Evolutionary conservation across 2,113 vertebrate species (phyloP).

Genomic region (Neolamprologus kungweensis): DNA sequence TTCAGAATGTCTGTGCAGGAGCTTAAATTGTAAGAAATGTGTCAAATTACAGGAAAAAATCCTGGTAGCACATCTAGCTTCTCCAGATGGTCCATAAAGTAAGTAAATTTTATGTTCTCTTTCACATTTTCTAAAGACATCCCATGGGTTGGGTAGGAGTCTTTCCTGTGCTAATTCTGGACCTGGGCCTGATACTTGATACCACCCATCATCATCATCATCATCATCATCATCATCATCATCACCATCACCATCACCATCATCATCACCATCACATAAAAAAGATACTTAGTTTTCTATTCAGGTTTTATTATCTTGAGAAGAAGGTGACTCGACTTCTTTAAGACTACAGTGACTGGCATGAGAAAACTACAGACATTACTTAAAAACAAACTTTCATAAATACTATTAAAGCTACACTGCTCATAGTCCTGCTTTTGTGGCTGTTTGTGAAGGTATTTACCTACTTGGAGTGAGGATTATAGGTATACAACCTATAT

Average conservation of each 20-base stretch:
- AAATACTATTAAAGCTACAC: background rate
- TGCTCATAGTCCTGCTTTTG: background rate
- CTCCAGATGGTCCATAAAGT: background rate
- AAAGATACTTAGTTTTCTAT: background rate
- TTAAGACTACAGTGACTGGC: background rate
- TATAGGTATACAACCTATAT: background rate
- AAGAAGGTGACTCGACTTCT: background rate
- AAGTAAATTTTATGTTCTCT: background rate
- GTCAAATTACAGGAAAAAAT: background rate
- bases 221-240: fast-evolving
- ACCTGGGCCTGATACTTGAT: background rate
- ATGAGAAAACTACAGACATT: background rate
- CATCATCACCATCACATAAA: background rate
- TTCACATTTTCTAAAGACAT: background rate
- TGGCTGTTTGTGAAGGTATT: background rate
- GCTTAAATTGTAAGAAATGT: background rate
- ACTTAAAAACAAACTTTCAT: background rate
- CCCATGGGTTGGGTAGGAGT: background rate
- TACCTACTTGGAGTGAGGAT: background rate
- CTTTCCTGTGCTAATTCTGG: background rate
- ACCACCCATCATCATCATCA: fast-evolving
- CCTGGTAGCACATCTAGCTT: background rate
- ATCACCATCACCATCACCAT: fast-evolving
- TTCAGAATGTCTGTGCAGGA: background rate
- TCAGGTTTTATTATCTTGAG: background rate